phyloP scores from a whole-genome alignment of 92 coral and sea anemone genomes.

The Porites rus region DNA sequence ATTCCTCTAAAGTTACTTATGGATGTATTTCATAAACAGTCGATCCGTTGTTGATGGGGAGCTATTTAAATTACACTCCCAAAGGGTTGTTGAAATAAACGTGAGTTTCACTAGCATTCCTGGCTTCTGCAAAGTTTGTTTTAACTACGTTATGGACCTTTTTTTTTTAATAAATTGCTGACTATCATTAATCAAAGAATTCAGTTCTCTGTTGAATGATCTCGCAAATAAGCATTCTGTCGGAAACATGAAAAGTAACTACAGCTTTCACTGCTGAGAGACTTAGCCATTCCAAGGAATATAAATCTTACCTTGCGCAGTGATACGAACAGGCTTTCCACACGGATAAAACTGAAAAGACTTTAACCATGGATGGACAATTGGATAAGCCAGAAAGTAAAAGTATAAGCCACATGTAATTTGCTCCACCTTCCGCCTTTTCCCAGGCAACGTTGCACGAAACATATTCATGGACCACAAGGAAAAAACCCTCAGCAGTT shows the following conservation, averaged over 20 bases:
- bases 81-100: neutral
- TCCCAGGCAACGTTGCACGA: neutral
- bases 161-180: neutral
- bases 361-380: neutral
- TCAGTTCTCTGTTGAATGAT: neutral
- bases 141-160: neutral
- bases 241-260: neutral
- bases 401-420: too few species aligned
- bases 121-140: neutral
- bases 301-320: neutral
- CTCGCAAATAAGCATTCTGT: neutral
- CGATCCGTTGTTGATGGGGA: neutral
- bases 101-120: too few species aligned
- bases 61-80: neutral
- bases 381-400: neutral
- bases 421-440: neutral
- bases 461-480: neutral
- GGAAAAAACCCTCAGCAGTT: neutral
- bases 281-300: too few species aligned
- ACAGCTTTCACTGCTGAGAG: too few species aligned
- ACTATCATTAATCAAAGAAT: neutral
- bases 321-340: neutral
- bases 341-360: neutral
- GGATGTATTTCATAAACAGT: neutral
- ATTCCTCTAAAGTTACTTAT: constrained; percentile 29